Conservation (phyloP, 1,140 invertebrate species). For the Himalopsyche phryganea region DNA sequence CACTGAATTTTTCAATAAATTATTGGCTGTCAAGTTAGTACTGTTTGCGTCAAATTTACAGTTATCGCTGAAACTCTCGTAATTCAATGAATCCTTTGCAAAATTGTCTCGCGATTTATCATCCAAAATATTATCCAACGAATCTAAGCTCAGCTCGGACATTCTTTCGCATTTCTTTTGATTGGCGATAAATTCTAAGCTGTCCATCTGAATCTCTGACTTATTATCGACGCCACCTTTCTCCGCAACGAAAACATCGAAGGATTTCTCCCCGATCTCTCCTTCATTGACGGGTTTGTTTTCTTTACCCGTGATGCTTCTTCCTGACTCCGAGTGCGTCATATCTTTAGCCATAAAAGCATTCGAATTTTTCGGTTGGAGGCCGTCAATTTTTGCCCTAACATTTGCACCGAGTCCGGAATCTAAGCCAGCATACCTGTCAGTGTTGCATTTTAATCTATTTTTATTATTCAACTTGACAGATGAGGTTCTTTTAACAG, state of each 20-base stretch:
- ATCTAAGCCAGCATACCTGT: slow-evolving; percentile 30
- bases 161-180: slow-evolving; percentile 47
- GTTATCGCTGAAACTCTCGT: slow-evolving; percentile 29
- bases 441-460: slow-evolving; percentile 37
- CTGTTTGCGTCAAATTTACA: slow-evolving; percentile 28
- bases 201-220: slow-evolving; percentile 56
- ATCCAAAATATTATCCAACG: slow-evolving; percentile 47
- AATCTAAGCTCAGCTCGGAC: slow-evolving; percentile 51
- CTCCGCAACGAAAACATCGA: slow-evolving; percentile 57
- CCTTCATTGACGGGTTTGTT: slow-evolving; percentile 16
- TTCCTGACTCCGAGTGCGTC: neutral
- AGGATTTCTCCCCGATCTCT: slow-evolving; percentile 50
- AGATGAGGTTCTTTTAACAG: slow-evolving; percentile 49
- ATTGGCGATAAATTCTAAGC: slow-evolving; percentile 54
- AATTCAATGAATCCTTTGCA: slow-evolving; percentile 46
- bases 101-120: slow-evolving; percentile 42
- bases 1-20: slow-evolving; percentile 23
- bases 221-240: slow-evolving; percentile 58
- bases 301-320: neutral
- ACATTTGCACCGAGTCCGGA: slow-evolving; percentile 47
- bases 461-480: slow-evolving; percentile 49
- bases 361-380: slow-evolving; percentile 46
- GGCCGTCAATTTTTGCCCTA: slow-evolving; percentile 50
- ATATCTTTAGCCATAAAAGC: slow-evolving; percentile 11
- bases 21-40: slow-evolving; percentile 30